Base-by-base conservation (phyloP, 2,888 invertebrate genomes). In the Euspilapteryx auroguttella region DNA sequence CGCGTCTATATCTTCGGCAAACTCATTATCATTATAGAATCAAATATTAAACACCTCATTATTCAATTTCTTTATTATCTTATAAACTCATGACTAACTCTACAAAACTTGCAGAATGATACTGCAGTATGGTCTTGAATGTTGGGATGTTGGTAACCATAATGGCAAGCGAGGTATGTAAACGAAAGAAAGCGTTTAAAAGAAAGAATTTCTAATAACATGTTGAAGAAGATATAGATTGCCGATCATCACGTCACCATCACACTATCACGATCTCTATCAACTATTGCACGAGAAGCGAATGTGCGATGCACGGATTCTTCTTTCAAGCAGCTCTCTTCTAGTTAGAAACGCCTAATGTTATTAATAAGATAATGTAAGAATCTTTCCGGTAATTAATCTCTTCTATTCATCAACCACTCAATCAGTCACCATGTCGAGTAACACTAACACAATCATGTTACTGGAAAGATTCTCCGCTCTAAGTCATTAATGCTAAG, bases 251-350 rank as follows among this genome's bases (percentile, higher is more conserved):
- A 66, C 61, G 57, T 47, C 43, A 49, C 49, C 49, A 49, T 58
- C 71, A 69, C 65, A 66, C 58, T 51, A 47, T 50, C 68, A 68
- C 68, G 46, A 65, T 55, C 47, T 63, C 51, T 68, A 49, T 57
- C 51, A 59, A 62, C 57, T 68, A 54, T 59, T 75, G 73, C 73
- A 75, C 73, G 73, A 71, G 61, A 66, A 64, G 71, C 73, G 73
- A 75, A 75, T 73, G 71, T 69, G 73, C 73, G 54, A 62, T 73
- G 73, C 75, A 75, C 75, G 75, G 58, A 61, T 55, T 63, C 66
- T 69, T 68, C 66, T 68, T 73, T 71, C 64, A 68, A 71, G 66
- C 71, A 66, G 73, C 73, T 69, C 50, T 69, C 68, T 71, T 65
- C 56, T 73, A 73, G 73, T 65, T 75, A 73, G 73, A 55, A 59